A percentile compares a stretch with the other conserved stretches of the same genome.
Conservation (phyloP, 2,888 invertebrate genomes). For the Cheilosia soror region DNA sequence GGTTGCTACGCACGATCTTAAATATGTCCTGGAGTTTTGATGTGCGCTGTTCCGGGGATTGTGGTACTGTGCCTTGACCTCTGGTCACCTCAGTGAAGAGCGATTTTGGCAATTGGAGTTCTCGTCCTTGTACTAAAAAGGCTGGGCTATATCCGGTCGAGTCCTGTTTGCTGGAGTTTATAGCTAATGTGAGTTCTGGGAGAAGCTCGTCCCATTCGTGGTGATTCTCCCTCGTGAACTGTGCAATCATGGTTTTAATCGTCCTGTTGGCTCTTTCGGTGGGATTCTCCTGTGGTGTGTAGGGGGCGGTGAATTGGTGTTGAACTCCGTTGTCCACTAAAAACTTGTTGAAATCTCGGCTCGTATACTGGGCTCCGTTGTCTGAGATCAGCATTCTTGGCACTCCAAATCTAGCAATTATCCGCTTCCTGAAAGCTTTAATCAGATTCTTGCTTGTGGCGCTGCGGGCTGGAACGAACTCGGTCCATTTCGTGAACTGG, state of each 20-base stretch:
- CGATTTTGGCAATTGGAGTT: no score
- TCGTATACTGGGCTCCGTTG: neutral
- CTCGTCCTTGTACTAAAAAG: no score
- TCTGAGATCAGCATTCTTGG: neutral
- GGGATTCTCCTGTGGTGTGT: neutral
- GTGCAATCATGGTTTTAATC: neutral
- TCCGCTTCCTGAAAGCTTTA: neutral
- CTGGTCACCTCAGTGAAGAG: no score
- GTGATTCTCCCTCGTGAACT: neutral
- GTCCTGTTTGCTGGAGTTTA: neutral
- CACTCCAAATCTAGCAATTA: neutral
- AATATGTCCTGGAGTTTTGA: no score
- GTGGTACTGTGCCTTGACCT: no score
- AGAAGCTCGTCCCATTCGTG: neutral
- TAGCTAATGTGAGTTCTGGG: neutral
- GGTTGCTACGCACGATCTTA: no score
- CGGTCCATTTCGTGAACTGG: no score
- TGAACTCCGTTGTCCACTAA: neutral
- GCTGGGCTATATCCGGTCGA: neutral
- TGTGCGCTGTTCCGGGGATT: no score
- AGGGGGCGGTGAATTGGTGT: constrained; percentile 1
- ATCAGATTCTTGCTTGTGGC: no score
- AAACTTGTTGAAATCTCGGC: neutral
- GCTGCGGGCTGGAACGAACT: neutral
- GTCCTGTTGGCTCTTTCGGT: neutral